A percentile compares a stretch with the other conserved stretches of the same genome.
Conservation (phyloP, 2,888 invertebrate species). For the Trichogramma dendrolimi region DNA sequence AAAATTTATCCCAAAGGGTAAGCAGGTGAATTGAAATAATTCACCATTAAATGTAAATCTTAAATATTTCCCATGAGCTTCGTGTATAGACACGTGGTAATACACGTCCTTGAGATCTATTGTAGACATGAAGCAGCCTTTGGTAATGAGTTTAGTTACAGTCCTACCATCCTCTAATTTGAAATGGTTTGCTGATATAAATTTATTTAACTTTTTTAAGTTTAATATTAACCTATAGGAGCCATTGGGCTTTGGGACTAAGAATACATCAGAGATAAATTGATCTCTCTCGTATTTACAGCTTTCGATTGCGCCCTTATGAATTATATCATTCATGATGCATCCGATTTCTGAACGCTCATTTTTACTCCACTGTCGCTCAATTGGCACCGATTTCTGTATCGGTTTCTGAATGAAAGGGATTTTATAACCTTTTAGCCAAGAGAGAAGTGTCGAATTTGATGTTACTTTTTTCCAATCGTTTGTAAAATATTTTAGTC, state of each 20-base stretch:
- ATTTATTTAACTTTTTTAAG: conserved; percentile 24
- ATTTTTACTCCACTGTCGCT: background rate
- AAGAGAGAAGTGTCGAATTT: background rate
- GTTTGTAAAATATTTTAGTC: background rate
- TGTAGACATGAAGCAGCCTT: conserved; percentile 21
- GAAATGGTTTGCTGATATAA: conserved; percentile 20
- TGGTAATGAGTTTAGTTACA: conserved; percentile 13
- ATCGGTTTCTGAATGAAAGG: background rate
- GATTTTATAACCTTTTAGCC: background rate
- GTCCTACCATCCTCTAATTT: conserved; percentile 27
- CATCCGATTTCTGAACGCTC: background rate
- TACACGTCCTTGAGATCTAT: conserved; percentile 31
- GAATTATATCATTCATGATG: background rate
- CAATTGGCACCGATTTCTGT: background rate
- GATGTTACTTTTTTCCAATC: background rate
- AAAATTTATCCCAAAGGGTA: conserved; percentile 28
- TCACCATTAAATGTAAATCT: conserved; percentile 27
- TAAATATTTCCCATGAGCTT: conserved; percentile 24
- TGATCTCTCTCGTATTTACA: conserved; percentile 3
- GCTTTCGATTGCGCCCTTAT: background rate
- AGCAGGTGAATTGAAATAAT: conserved; percentile 26
- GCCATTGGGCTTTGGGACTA: conserved; percentile 20
- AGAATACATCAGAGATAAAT: conserved; percentile 22
- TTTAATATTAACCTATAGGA: conserved; percentile 24
- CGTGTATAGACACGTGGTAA: conserved; percentile 22